Evolutionary conservation across 2,888 invertebrate species (phyloP).

Genomic region (Drosophila conformis): DNA sequence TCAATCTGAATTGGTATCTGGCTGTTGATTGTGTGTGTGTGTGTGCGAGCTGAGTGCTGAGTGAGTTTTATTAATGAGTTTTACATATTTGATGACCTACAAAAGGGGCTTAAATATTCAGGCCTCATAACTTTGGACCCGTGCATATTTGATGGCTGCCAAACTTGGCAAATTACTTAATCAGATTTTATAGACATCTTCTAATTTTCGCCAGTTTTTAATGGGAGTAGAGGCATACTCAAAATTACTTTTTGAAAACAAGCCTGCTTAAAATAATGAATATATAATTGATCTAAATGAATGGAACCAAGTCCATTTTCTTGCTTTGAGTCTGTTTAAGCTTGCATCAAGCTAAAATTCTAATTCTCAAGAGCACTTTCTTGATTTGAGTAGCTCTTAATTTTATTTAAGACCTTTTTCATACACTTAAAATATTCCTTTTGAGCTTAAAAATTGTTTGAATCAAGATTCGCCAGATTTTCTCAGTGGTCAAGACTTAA

Average conservation of each 20-base stretch:
- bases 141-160: constrained; percentile 69
- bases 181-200: constrained; percentile 61
- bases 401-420: background rate
- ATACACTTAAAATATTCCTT: background rate
- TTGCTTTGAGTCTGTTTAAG: background rate
- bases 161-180: constrained; percentile 75
- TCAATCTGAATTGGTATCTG: constrained; percentile 14
- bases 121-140: constrained; percentile 52
- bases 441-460: background rate
- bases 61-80: constrained; percentile 66
- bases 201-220: constrained; percentile 27
- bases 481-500: background rate
- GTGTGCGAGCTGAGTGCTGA: constrained; percentile 21
- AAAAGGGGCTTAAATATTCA: constrained; percentile 62
- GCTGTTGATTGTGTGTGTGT: constrained; percentile 9
- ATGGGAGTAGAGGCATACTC: background rate
- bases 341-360: background rate
- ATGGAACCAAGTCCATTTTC: background rate
- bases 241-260: background rate
- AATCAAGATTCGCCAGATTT: background rate
- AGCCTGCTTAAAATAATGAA: background rate
- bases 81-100: constrained; percentile 75
- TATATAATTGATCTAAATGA: background rate
- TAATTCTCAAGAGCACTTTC: background rate
- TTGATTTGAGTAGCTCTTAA: background rate